Percentiles rank a stretch among this genome's conserved stretches.
Evolutionary conservation across 2,888 invertebrate species (phyloP).

Genomic region (Meganola albula): DNA sequence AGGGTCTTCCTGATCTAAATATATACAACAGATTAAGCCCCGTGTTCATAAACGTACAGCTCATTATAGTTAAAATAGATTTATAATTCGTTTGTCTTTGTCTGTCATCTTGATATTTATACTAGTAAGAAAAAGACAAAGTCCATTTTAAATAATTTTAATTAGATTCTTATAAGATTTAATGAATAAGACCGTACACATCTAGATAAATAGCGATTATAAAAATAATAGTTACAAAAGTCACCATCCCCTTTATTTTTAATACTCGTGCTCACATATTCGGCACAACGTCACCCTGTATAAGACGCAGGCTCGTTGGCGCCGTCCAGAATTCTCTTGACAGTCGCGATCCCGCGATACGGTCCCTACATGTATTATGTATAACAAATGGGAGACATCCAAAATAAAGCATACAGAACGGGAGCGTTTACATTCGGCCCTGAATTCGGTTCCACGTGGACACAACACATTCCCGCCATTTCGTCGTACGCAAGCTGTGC

Average conservation of each 20-base stretch:
- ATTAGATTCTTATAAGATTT: no score
- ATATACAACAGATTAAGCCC: no score
- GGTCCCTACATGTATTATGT: constrained; percentile 72
- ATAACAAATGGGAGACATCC: constrained; percentile 77
- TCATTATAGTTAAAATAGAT: no score
- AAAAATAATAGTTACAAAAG: no score
- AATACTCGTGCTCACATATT: constrained; percentile 11
- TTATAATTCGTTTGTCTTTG: no score
- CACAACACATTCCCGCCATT: constrained; percentile 66
- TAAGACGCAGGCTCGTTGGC: constrained; percentile 51
- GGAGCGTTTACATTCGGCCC: constrained; percentile 55
- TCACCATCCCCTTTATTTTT: constrained; percentile 12
- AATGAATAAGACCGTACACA: no score
- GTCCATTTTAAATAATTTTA: no score
- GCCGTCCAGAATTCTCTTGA: constrained; percentile 69
- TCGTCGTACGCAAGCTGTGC: constrained; percentile 43
- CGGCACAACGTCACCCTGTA: constrained; percentile 50
- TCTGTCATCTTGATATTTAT: no score
- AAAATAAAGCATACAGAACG: constrained; percentile 61
- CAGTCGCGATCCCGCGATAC: constrained; percentile 69
- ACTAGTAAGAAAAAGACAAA: no score
- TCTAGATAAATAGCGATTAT: no score
- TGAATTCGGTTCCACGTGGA: constrained; percentile 60
- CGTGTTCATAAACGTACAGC: no score
- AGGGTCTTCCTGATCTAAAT: no score